phyloP scores from a whole-genome alignment of 2,888 invertebrate species.

The Nebria brevicollis region DNA sequence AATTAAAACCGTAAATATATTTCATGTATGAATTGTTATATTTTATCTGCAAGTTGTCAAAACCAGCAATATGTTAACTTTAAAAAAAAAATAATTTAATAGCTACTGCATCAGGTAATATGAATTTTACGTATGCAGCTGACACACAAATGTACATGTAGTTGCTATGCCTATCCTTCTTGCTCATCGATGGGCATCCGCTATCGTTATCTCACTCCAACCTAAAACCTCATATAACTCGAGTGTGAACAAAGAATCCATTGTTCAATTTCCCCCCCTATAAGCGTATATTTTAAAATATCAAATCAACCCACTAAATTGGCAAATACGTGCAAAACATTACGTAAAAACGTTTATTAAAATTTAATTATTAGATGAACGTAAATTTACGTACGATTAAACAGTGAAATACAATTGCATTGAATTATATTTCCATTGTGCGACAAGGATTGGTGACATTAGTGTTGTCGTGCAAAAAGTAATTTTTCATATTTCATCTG shows the following conservation, averaged over 20 bases:
- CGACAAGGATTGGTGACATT: not conserved
- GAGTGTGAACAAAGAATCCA: constrained; percentile 10
- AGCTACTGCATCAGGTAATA: not conserved
- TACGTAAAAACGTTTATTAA: too few relatives aligned
- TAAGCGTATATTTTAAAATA: too few relatives aligned
- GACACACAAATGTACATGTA: not conserved
- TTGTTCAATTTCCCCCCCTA: constrained; percentile 1
- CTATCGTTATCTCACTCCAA: not conserved
- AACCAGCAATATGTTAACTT: too few relatives aligned
- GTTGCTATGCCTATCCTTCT: not conserved
- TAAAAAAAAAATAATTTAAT: too few relatives aligned
- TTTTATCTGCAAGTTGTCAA: too few relatives aligned
- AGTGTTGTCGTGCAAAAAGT: constrained; percentile 34
- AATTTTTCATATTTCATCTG: constrained; percentile 46
- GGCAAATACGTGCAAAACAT: too few relatives aligned
- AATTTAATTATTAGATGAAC: too few relatives aligned
- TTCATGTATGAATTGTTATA: too few relatives aligned
- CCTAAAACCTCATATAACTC: not conserved
- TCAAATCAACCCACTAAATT: too few relatives aligned
- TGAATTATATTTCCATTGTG: not conserved
- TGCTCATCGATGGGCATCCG: not conserved
- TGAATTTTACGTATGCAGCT: not conserved
- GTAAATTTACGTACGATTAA: too few relatives aligned
- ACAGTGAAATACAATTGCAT: too few relatives aligned
- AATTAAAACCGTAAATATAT: too few relatives aligned